Base-by-base conservation (phyloP, 1,140 invertebrate genomes). In the Cardiocondyla obscurior region DNA sequence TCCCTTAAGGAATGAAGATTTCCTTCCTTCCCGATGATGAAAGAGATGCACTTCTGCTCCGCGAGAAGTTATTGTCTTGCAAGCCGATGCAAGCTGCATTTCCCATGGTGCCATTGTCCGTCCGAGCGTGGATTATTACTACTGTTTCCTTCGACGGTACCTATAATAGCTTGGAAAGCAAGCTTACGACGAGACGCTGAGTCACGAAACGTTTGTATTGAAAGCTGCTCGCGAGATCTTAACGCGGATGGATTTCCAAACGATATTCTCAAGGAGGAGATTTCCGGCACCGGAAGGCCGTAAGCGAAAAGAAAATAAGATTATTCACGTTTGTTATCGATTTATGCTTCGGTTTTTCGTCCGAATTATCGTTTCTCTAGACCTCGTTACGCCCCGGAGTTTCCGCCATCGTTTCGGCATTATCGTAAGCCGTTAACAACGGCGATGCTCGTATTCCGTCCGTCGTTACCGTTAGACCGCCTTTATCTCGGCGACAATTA, bases 71-170 rank as follows among this genome's bases (percentile, higher is more conserved):
- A 79, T 79, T 79, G 74, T 79, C 74, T 79, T 19, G 46, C 46
- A 67, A 79, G 33, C 62, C 62, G 62, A 79, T 69, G 74, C 74
- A 69, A 62, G 62, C 74, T 79, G 74, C 74, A 79, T 79, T 79
- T 79, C 74, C 62, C 74, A 79, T 79, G 74, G 33, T 69, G 62
- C 74, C 62, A 79, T 79, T 79, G 62, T 79, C 74, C 62, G 46
- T 67, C 49, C 62, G 46, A 79, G 46, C 74, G 74, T 69, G 33
- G 62, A 79, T 79, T 79, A 79, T 79, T 79, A 79, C 74, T 79
- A 79, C 74, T 79, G 62, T 69, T 77, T 67, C 62, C 62, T 67
- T 69, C 22, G 42, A 25, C 62, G 74, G 30, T 53, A 53, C 74
- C 62, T 79, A 33, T 79, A 79, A 79, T 55, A 79, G 74, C 36